These are phyloP conservation scores for Rhamphomyia laevipes DNA, from an alignment of 2,888 invertebrate genomes.

Conservation along the genomic window DNA sequence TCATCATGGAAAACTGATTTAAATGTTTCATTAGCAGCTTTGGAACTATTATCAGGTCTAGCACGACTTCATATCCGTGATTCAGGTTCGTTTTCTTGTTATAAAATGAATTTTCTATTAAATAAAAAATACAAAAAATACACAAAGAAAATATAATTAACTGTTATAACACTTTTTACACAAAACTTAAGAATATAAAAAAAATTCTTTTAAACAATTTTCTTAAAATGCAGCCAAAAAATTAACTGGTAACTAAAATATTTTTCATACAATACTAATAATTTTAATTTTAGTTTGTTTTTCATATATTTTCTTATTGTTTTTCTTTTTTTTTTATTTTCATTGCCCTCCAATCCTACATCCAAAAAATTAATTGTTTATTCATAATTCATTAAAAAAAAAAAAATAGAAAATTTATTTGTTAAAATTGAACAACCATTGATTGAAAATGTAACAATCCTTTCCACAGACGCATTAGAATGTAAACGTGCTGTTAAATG, in stretches of 20 bases:
- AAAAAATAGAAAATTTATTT: constrained; percentile 27
- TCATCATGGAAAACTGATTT: constrained; percentile 94
- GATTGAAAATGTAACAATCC: constrained; percentile 37
- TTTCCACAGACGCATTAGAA: constrained; percentile 66
- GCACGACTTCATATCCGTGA: constrained; percentile 82
- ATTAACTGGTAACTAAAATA: constrained; percentile 38
- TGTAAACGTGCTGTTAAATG: constrained; percentile 90
- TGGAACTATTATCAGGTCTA: constrained; percentile 81
- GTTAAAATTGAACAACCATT: constrained; percentile 35
- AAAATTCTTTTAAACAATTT: constrained; percentile 11
- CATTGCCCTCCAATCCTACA: constrained; percentile 8
- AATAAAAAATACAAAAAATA: constrained; percentile 13
- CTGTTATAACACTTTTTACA: background rate
- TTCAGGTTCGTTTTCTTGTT: constrained; percentile 52
- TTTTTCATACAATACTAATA: background rate
- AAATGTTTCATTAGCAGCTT: constrained; percentile 84
- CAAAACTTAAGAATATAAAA: constrained; percentile 9
- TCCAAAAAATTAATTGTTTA: no score
- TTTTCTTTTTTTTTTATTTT: constrained; percentile 4
- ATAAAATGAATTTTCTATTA: background rate
- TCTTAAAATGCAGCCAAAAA: constrained; percentile 39
- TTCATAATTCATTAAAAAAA: constrained; percentile 11
- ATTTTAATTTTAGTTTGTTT: background rate
- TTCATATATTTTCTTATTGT: background rate
- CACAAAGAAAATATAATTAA: constrained; percentile 3